Evolutionary conservation across 92 coral and sea anemone species (phyloP), one percentile per base, ranked within the genome.

Genomic region (Anthopleura xanthogrammica): DNA sequence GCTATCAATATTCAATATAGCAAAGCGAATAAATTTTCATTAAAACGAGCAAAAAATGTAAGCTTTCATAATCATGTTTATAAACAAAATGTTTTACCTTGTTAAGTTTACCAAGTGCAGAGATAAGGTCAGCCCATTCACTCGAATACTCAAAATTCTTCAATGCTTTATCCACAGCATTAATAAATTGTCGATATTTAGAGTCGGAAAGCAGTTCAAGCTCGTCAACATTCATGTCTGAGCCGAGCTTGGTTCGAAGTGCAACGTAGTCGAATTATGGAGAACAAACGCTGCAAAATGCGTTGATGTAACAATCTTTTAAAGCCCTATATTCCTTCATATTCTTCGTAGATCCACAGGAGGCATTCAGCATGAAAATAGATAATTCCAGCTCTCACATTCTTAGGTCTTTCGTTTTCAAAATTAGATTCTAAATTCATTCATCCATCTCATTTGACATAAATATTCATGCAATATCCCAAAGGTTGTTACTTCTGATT

Each of bases 61-160:
- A 71, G 76, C 76, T 24, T 12, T 2, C 5, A 72, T 29, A 39
- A 17, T 14, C 2, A 42, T 42, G 77, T 42, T 72, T 72, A 75
- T 7, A 75, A 40, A 42, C 19, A 75, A 12, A 11, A 22, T 17
- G 41, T 36, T 41, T 39, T 13, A 94, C 99, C 97, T 97, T 97
- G 86, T 97, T 97, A 6, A 97, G 90, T 78, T 97, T 97, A 22
- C 99, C 99, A 48, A 97, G 91, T 20, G 99, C 95, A 41, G 99
- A 97, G 19, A 97, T 97, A 3, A 97, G 88, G 48, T 97, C 99
- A 16, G 99, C 99, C 99, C 99, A 97, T 50, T 97, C 99, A 68
- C 95, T 94, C 1, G 99, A 92, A 72, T 95, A 97, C 75, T 97
- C 99, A 64, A 97, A 97, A 78, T 90, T 90, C 84, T 87, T 94